phyloP scores from a whole-genome alignment of 2,888 invertebrate species.

The Stictocephala bisonia region DNA sequence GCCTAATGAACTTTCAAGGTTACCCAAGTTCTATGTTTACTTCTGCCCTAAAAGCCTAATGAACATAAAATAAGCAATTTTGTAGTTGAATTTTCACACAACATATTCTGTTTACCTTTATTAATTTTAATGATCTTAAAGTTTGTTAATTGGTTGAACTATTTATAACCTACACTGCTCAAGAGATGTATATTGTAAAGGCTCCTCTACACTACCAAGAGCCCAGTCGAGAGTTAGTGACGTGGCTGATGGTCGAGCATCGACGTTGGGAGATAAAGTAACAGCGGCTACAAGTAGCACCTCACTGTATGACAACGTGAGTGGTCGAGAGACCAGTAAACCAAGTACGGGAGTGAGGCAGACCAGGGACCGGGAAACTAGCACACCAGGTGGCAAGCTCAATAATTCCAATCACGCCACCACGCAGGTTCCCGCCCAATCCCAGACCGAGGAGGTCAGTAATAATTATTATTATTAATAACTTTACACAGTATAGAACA shows the following conservation, averaged over 20 bases:
- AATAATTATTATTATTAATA: not conserved
- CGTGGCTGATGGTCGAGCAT: slow-evolving; percentile 53
- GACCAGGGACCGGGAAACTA: slow-evolving; percentile 59
- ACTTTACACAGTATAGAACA: too few relatives aligned
- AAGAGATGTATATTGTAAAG: too few relatives aligned
- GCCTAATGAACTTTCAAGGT: too few relatives aligned
- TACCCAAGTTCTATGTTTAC: too few relatives aligned
- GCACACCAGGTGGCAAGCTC: slow-evolving; percentile 59
- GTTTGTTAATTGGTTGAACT: too few relatives aligned
- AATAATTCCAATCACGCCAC: slow-evolving; percentile 55
- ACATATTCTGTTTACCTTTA: too few relatives aligned
- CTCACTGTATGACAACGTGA: slow-evolving; percentile 88
- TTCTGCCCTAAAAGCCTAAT: too few relatives aligned
- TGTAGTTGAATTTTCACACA: too few relatives aligned
- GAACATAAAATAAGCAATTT: too few relatives aligned
- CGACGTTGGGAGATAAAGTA: slow-evolving; percentile 65
- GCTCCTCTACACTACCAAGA: slow-evolving; percentile 87
- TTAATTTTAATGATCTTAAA: too few relatives aligned
- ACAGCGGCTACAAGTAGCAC: slow-evolving; percentile 89
- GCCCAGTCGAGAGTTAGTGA: slow-evolving; percentile 78
- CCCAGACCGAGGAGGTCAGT: slow-evolving; percentile 60
- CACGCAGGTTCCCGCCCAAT: slow-evolving; percentile 55
- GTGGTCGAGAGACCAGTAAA: slow-evolving; percentile 60
- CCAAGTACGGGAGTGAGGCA: slow-evolving; percentile 54
- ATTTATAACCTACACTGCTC: too few relatives aligned